Percentiles rank a stretch among this genome's conserved stretches.
Conservation (phyloP, 2,797 vertebrate genomes). For the Ataeniobius toweri region DNA sequence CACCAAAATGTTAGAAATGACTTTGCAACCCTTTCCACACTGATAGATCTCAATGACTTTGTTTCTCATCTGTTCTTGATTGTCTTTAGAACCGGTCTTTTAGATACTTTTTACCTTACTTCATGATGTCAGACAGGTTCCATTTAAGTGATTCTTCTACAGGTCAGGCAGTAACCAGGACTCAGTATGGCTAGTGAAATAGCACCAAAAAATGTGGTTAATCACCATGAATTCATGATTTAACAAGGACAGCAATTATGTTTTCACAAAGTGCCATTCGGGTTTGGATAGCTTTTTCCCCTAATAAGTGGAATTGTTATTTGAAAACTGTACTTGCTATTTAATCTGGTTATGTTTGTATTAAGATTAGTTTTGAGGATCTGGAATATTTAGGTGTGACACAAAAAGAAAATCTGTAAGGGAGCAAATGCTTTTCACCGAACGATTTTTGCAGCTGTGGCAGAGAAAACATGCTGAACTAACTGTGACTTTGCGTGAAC, state of each 20-base stretch:
- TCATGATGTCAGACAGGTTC: background rate
- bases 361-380: background rate
- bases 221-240: background rate
- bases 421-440: background rate
- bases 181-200: background rate
- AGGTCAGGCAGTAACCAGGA: background rate
- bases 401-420: background rate
- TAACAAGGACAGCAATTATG: background rate
- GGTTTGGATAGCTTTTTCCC: background rate
- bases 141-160: background rate
- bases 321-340: background rate
- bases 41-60: background rate
- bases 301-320: background rate
- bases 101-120: background rate
- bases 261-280: background rate
- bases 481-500: conserved; percentile 18
- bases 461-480: background rate
- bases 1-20: background rate
- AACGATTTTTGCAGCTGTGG: background rate
- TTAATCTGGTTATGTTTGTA: background rate
- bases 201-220: background rate
- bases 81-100: background rate
- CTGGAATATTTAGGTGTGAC: background rate
- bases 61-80: background rate
- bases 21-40: background rate